Evolutionary conservation across 2,113 vertebrate species (phyloP), one percentile per base, ranked within the genome.

Genomic region (Amphiprion percula): DNA sequence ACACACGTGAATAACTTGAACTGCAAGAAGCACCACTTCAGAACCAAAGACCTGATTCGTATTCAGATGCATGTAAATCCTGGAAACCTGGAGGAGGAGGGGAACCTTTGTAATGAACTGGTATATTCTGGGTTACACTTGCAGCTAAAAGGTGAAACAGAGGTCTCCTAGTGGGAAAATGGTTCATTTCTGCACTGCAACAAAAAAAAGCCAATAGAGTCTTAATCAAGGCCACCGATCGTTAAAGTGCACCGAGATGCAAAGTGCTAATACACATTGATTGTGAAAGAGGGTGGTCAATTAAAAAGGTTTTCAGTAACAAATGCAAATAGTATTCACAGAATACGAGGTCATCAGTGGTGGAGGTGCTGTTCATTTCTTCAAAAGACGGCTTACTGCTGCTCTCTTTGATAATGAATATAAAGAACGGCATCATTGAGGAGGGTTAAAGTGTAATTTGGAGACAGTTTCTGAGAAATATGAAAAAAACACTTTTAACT

Each of bases 1-100:
- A 73, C n/a, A 50, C 41, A 41, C 82, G 68, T 66, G 71, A 78
- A 75, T 61, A 7, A 75, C 75, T 66, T 66, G 23, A 66, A 66
- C 60, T 33, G 39, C 39, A 37, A 58, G 55, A 74, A 83, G 68
- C 53, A 62, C 17, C 60, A n/a, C 64, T 87, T 86, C 21, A 84
- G 10, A 46, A 26, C 66, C 37, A 49, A 85, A 65, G 55, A 74
- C 68, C 84, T 79, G 68, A 92, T 90, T 92, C 86, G 56, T 88
- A 91, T 92, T 91, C 77, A 90, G 85, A 89, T 90, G 52, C 63
- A 88, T 88, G 74, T 74, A 87, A 91, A 93, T 88, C 91, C 77
- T 68, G 53, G 5, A 3, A 58, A 70, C 58, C 62, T 56, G 46
- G 55, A 64, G 58, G 63, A 67, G 61, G 33, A 41, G n/a, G 49